Evolutionary conservation across 2,113 vertebrate species (phyloP).

Genomic region (Edolisoma coerulescens): DNA sequence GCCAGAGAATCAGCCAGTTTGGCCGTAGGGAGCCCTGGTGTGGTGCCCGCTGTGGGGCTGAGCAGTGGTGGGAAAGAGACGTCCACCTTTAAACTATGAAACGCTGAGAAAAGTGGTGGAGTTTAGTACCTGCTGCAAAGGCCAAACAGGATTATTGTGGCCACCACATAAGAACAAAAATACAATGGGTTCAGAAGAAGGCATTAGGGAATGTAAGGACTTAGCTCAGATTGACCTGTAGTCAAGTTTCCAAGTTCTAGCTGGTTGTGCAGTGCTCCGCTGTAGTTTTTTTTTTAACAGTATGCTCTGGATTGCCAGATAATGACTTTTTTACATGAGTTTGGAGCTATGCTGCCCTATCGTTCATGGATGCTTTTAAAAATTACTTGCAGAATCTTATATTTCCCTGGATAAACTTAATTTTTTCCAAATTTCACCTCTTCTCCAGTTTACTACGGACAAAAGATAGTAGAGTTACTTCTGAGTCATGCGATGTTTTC

Average conservation of each 20-base stretch:
- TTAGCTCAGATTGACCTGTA: background rate
- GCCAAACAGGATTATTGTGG: rapidly evolving
- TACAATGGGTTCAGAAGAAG: rapidly evolving
- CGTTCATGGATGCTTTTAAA: background rate
- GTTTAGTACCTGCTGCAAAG: background rate
- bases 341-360: background rate
- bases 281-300: background rate
- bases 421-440: background rate
- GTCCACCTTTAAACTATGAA: rapidly evolving
- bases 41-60: rapidly evolving
- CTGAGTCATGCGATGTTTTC: background rate
- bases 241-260: background rate
- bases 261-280: background rate
- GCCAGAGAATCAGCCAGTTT: rapidly evolving
- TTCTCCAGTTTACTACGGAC: background rate
- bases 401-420: background rate
- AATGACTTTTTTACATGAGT: rapidly evolving
- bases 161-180: rapidly evolving
- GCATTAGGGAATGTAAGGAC: rapidly evolving
- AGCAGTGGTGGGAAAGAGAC: rapidly evolving
- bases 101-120: too few relatives aligned
- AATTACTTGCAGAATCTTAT: background rate
- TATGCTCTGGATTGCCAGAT: rapidly evolving
- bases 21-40: background rate
- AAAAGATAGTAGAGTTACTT: background rate